Evolutionary conservation across 2,113 vertebrate genomes (phyloP).

Genomic region (Azemiops feae): DNA sequence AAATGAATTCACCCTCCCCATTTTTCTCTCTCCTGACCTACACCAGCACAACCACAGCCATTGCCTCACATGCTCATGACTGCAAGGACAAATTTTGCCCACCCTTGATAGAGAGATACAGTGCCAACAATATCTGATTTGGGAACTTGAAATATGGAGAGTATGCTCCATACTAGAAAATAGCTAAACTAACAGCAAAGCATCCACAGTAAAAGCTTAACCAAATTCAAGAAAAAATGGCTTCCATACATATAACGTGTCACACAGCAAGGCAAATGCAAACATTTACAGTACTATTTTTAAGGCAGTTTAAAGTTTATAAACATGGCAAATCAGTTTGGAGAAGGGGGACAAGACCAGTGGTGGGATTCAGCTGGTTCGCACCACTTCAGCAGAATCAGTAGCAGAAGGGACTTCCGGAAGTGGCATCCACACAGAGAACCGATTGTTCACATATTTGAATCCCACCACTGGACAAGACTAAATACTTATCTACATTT

Average conservation of each 20-base stretch:
- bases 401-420: no score
- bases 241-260: background rate
- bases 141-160: background rate
- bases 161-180: background rate
- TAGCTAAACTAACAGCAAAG: background rate
- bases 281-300: background rate
- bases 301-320: background rate
- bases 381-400: no score
- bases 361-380: no score
- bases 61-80: background rate
- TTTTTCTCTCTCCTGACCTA: background rate
- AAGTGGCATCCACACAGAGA: no score
- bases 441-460: no score
- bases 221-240: background rate
- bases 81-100: background rate
- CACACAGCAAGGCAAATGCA: background rate
- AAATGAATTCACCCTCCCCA: background rate
- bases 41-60: background rate
- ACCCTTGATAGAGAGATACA: background rate
- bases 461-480: background rate
- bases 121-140: background rate
- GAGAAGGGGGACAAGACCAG: background rate
- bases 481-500: background rate
- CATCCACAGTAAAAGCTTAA: background rate
- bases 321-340: background rate